Base-by-base conservation (phyloP, 2,888 invertebrate species). In the Petrophora chlorosata region DNA sequence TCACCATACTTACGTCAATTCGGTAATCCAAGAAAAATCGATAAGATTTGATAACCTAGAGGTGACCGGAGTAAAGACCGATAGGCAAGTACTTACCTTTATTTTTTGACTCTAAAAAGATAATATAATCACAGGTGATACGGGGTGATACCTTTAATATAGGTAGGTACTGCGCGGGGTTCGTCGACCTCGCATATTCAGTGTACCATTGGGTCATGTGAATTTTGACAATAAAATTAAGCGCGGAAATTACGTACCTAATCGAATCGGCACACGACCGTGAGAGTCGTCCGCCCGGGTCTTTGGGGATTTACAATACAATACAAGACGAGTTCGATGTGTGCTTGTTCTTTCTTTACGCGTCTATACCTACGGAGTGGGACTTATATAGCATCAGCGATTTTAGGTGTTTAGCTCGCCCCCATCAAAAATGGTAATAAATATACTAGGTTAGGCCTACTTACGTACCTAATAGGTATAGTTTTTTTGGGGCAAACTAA, bases 151-250 rank as follows among this genome's bases (percentile, higher is more conserved):
- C n/a, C n/a, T n/a, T n/a, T n/a, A n/a, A n/a, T n/a, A n/a, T n/a
- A n/a, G n/a, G n/a, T n/a, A n/a, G n/a, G n/a, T n/a, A n/a, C n/a
- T n/a, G n/a, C n/a, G n/a, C n/a, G n/a, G 65, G 75, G 88, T 79
- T 88, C 85, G 71, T 68, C 69, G 84, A 76, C 80, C 84, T 64
- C 73, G 58, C 71, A 74, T 76, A 82, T 79, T 88, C 88, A 89
- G 79, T 89, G 86, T 88, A 87, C 81, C 89, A 89, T 82, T 89
- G 79, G 89, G 89, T 88, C 88, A 89, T 79, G 86, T 85, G 85
- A 88, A 88, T 87, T 89, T 88, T 88, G 88, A 88, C 89, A 89
- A 85, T 82, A 85, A n/a, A n/a, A n/a, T n/a, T n/a, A 82, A 80
- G 79, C 81, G 84, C 85, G 85, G 86, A 86, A 87, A 88, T 90